phyloP scores from a whole-genome alignment of 2,888 invertebrate species.

The Nomada hirtipes region DNA sequence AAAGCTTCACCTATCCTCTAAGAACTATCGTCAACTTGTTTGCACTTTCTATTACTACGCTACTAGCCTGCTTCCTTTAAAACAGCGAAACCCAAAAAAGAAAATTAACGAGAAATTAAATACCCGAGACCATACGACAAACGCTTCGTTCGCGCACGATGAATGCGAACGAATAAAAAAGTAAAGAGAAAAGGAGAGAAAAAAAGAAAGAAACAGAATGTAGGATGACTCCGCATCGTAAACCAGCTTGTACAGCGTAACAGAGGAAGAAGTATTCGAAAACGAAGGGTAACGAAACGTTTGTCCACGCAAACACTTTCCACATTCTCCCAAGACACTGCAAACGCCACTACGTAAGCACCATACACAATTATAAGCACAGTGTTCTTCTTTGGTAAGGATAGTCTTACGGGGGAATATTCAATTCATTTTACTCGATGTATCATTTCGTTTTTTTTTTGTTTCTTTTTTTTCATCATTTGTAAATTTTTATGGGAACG shows the following conservation, averaged over 20 bases:
- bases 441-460: slow-evolving; percentile 17
- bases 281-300: slow-evolving; percentile 56
- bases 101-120: background rate
- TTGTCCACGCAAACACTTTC: slow-evolving; percentile 62
- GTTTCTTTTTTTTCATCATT: slow-evolving; percentile 10
- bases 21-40: slow-evolving; percentile 31
- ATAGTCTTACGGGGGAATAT: slow-evolving; percentile 54
- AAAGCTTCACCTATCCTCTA: slow-evolving; percentile 36
- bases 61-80: slow-evolving; percentile 38
- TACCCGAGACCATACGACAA: slow-evolving; percentile 36
- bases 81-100: slow-evolving; percentile 31
- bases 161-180: background rate
- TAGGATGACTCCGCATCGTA: background rate
- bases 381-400: slow-evolving; percentile 64
- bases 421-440: slow-evolving; percentile 13
- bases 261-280: slow-evolving; percentile 42
- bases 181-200: too few species aligned
- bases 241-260: slow-evolving; percentile 30
- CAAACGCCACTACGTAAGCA: slow-evolving; percentile 75
- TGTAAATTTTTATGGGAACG: slow-evolving; percentile 27
- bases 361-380: slow-evolving; percentile 70
- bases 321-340: slow-evolving; percentile 71
- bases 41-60: slow-evolving; percentile 47
- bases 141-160: slow-evolving; percentile 32
- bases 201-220: background rate